Conservation (phyloP, 2,888 invertebrate species). For the Andrena marginata region DNA sequence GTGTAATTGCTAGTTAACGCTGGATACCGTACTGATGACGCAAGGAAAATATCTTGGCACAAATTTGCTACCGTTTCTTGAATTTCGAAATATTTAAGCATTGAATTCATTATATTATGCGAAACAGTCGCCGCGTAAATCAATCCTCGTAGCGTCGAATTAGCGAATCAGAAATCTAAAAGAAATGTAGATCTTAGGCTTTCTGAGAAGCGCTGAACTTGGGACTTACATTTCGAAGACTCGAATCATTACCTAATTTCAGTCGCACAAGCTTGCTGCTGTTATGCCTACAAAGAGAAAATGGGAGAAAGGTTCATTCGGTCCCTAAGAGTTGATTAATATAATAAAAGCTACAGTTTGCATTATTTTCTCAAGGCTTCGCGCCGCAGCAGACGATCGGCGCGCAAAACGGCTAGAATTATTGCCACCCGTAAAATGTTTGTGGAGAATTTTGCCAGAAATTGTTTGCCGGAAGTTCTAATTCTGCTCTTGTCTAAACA, state of each 20-base stretch:
- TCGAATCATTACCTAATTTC: too few relatives aligned
- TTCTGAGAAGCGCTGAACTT: too few relatives aligned
- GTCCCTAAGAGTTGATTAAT: too few relatives aligned
- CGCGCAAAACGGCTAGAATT: slow-evolving; percentile 16
- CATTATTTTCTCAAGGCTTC: neutral
- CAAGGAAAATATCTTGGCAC: slow-evolving; percentile 25
- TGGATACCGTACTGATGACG: neutral
- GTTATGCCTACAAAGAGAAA: too few relatives aligned
- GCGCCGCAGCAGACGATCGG: neutral
- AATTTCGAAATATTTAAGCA: neutral
- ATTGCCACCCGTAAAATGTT: neutral
- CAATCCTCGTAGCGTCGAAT: too few relatives aligned
- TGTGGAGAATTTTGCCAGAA: slow-evolving; percentile 39
- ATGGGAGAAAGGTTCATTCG: too few relatives aligned
- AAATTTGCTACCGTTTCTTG: neutral
- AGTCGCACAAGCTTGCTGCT: too few relatives aligned
- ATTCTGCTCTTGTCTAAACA: slow-evolving; percentile 14
- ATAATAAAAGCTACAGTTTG: too few relatives aligned
- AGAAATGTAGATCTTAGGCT: too few relatives aligned
- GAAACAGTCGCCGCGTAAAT: too few relatives aligned
- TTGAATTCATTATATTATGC: neutral
- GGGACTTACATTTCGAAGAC: too few relatives aligned
- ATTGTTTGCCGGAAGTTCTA: slow-evolving; percentile 25
- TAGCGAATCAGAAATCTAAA: too few relatives aligned
- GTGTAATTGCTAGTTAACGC: neutral